Evolutionary conservation across 2,888 invertebrate genomes (phyloP).

Genomic region (Aromia moschata): DNA sequence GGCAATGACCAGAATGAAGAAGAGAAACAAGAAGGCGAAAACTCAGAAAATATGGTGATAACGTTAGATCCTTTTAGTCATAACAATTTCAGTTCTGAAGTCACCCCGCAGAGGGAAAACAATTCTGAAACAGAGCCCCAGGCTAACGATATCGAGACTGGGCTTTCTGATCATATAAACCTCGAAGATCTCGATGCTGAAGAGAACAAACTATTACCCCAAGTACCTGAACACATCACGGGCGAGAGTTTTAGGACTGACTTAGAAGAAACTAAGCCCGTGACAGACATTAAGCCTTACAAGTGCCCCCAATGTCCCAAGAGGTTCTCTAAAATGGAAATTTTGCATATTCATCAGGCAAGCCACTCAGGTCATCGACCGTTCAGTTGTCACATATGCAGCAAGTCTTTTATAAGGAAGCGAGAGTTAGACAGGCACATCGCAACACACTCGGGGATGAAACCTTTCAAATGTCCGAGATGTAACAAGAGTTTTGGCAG

Average conservation of each 20-base stretch:
- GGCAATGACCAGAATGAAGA: constrained; percentile 30
- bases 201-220: constrained; percentile 41
- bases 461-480: constrained; percentile 73
- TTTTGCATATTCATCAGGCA: constrained; percentile 49
- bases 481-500: constrained; percentile 75
- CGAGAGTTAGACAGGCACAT: constrained; percentile 76
- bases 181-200: constrained; percentile 26
- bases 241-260: constrained; percentile 50
- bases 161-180: constrained; percentile 16
- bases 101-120: constrained; percentile 45
- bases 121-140: constrained; percentile 43
- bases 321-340: constrained; percentile 52
- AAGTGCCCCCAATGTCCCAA: constrained; percentile 44
- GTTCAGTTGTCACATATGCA: constrained; percentile 73
- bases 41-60: constrained; percentile 68
- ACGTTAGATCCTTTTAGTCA: constrained; percentile 70
- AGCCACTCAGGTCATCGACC: constrained; percentile 60
- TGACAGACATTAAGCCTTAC: constrained; percentile 30
- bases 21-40: constrained; percentile 50
- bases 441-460: constrained; percentile 73
- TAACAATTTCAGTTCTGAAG: constrained; percentile 52
- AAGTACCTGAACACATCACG: constrained; percentile 54
- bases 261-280: constrained; percentile 19
- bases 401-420: constrained; percentile 74
- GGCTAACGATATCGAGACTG: constrained; percentile 22